phyloP scores from a whole-genome alignment of 2,888 invertebrate genomes.

The Nemurella pictetii region DNA sequence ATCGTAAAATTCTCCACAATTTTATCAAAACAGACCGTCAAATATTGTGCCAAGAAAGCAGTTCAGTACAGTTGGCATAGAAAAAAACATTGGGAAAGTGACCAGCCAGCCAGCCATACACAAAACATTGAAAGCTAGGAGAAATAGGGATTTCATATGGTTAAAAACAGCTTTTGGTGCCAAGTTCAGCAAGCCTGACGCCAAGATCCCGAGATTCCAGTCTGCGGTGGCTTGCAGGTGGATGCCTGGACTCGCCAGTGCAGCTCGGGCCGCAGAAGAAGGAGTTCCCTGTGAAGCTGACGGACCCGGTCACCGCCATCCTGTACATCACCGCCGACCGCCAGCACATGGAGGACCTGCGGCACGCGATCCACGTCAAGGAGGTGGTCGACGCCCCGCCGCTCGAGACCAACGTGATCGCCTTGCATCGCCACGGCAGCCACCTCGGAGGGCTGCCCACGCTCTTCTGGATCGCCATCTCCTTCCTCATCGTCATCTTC shows the following conservation, averaged over 20 bases:
- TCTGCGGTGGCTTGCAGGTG: too few species aligned
- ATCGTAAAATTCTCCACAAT: too few species aligned
- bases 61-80: too few species aligned
- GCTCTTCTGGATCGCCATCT: constrained; percentile 89
- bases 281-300: constrained; percentile 86
- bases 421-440: constrained; percentile 88
- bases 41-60: too few species aligned
- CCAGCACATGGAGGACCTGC: constrained; percentile 86
- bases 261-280: constrained; percentile 65
- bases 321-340: constrained; percentile 88
- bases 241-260: constrained; percentile 86
- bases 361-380: constrained; percentile 87
- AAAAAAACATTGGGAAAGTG: too few species aligned
- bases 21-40: too few species aligned
- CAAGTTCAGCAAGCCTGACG: too few species aligned
- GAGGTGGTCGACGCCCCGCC: constrained; percentile 72
- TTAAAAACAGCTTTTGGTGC: too few species aligned
- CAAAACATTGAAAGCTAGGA: too few species aligned
- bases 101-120: too few species aligned
- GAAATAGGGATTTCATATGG: too few species aligned
- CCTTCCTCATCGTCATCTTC: constrained; percentile 84
- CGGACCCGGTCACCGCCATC: constrained; percentile 87
- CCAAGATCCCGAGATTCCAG: too few species aligned
- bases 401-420: constrained; percentile 88
- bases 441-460: constrained; percentile 87